Percentiles rank a stretch among this genome's conserved stretches.
Conservation (phyloP, 2,797 vertebrate species). For the Lagocephalus sceleratus region DNA sequence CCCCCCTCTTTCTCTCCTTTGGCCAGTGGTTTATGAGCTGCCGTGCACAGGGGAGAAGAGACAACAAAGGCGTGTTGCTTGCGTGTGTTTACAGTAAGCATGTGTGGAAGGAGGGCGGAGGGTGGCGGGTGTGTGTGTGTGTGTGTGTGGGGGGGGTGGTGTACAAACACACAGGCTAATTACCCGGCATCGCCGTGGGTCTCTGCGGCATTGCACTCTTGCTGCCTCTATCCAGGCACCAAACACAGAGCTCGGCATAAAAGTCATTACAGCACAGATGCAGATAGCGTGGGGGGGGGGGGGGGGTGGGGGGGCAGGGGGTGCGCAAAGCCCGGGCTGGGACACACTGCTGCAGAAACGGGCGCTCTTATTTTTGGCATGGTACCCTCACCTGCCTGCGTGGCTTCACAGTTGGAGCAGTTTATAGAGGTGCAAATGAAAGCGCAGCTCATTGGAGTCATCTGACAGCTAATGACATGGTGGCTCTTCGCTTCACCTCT, state of each 20-base stretch:
- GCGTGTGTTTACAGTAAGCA: slow-evolving; percentile 35
- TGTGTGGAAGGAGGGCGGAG: not conserved
- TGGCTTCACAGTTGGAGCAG: slow-evolving; percentile 26
- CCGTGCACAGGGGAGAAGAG: slow-evolving; percentile 42
- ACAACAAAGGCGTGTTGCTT: slow-evolving; percentile 66
- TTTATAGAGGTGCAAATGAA: slow-evolving; percentile 39
- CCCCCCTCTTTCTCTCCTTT: slow-evolving; percentile 3
- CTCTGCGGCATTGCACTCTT: slow-evolving; percentile 76
- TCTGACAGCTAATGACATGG: slow-evolving; percentile 23
- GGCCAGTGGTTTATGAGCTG: slow-evolving; percentile 47
- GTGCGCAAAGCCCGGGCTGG: slow-evolving; percentile 6
- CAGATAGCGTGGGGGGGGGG: slow-evolving; percentile 31
- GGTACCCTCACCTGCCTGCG: slow-evolving; percentile 23
- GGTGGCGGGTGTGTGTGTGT: too few species aligned
- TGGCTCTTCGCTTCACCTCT: slow-evolving; percentile 6
- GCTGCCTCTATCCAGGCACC: slow-evolving; percentile 70
- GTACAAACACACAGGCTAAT: slow-evolving; percentile 78
- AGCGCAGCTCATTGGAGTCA: slow-evolving; percentile 26
- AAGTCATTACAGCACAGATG: slow-evolving; percentile 78
- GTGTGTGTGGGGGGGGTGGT: too few species aligned
- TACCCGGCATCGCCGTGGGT: slow-evolving; percentile 72
- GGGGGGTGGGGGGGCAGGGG: slow-evolving; percentile 1
- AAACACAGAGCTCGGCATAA: slow-evolving; percentile 70
- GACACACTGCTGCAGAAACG: slow-evolving; percentile 26
- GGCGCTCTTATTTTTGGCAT: slow-evolving; percentile 9